Evolutionary conservation across 2,888 invertebrate species (phyloP).

Genomic region (Caprella mutica): DNA sequence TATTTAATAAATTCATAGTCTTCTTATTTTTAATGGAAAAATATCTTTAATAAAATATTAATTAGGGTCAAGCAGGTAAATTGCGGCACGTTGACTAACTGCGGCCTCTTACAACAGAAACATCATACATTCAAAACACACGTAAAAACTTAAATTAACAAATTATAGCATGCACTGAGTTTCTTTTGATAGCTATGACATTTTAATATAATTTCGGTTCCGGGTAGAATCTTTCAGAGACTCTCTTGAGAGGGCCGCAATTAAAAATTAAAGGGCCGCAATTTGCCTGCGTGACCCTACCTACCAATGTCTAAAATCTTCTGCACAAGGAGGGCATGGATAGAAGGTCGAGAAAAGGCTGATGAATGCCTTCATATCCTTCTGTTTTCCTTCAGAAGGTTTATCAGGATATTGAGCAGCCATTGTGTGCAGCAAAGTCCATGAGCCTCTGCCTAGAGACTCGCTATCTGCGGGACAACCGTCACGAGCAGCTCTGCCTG

Average conservation of each 20-base stretch:
- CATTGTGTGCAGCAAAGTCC: slow-evolving; percentile 93
- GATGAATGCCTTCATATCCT: slow-evolving; percentile 70
- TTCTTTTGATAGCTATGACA: too few species aligned
- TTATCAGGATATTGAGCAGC: slow-evolving; percentile 83
- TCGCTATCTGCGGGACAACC: slow-evolving; percentile 48
- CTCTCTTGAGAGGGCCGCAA: too few species aligned
- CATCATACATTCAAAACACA: too few species aligned
- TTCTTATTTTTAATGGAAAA: slow-evolving; percentile 28
- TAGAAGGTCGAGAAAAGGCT: slow-evolving; percentile 74
- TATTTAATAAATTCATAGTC: slow-evolving; percentile 40
- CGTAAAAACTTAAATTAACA: too few species aligned
- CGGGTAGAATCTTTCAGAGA: slow-evolving; percentile 13
- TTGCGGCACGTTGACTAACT: too few species aligned
- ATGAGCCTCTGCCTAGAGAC: slow-evolving; percentile 57
- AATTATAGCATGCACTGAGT: too few species aligned
- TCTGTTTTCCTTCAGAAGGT: slow-evolving; percentile 58
- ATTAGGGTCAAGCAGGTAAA: too few species aligned
- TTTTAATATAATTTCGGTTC: too few species aligned
- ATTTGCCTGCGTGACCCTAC: too few species aligned
- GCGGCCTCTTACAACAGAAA: too few species aligned
- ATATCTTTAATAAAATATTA: slow-evolving; percentile 5
- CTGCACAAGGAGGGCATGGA: slow-evolving; percentile 82
- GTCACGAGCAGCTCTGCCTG: slow-evolving; percentile 25
- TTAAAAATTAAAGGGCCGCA: too few species aligned
- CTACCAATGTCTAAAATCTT: slow-evolving; percentile 71